These are phyloP conservation scores for Epinephelus fuscoguttatus DNA, from an alignment of 2,113 vertebrate species.

Conservation along the genomic window DNA sequence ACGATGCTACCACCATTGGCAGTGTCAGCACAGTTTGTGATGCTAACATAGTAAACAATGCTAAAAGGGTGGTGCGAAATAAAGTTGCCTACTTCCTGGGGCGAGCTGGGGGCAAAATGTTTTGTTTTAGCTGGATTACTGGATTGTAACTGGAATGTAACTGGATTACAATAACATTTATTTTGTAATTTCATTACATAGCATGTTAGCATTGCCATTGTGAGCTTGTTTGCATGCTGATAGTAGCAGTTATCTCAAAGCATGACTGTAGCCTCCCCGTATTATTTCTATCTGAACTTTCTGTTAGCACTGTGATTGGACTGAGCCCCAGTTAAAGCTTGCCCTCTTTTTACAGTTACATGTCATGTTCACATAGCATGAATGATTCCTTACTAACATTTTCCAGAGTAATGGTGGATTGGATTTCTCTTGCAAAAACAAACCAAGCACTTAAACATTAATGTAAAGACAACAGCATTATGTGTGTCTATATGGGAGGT, in stretches of 20 bases:
- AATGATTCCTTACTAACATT: slow-evolving; percentile 10
- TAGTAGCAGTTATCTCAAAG: slow-evolving; percentile 13
- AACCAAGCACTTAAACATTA: neutral
- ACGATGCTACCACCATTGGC: no score
- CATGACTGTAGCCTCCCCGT: neutral
- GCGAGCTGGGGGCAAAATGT: no score
- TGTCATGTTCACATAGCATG: slow-evolving; percentile 15
- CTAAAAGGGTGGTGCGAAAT: no score
- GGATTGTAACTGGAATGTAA: no score
- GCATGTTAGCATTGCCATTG: neutral
- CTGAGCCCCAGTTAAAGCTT: slow-evolving; percentile 37
- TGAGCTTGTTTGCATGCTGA: slow-evolving; percentile 7
- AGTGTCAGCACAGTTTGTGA: no score
- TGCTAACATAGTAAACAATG: no score
- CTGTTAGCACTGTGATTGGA: slow-evolving; percentile 22
- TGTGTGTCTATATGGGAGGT: slow-evolving; percentile 40
- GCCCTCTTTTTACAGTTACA: slow-evolving; percentile 44
- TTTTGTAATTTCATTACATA: no score
- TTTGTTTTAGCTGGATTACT: no score
- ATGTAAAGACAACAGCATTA: slow-evolving; percentile 16
- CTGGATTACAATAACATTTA: no score
- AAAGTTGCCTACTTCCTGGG: no score
- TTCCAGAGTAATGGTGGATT: neutral
- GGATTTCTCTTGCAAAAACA: slow-evolving; percentile 20
- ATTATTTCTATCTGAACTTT: neutral